Evolutionary conservation across 2,888 invertebrate genomes (phyloP).

Genomic region (Neria commutata): DNA sequence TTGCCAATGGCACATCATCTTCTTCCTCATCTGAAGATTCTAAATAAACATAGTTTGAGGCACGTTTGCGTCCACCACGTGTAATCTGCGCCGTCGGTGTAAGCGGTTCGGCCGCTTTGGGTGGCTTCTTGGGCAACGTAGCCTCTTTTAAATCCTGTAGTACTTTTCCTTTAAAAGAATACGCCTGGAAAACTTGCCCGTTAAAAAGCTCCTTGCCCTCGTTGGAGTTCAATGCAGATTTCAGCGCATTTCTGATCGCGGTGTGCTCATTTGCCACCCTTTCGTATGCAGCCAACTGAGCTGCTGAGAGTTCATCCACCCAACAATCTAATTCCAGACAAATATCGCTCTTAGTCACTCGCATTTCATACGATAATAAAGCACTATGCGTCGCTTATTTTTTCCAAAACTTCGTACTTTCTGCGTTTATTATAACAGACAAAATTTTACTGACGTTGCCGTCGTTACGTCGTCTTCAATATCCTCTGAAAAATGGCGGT

Average conservation of each 20-base stretch:
- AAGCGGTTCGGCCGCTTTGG: constrained; percentile 42
- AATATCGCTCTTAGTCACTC: constrained; percentile 53
- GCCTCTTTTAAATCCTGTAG: constrained; percentile 56
- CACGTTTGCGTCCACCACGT: constrained; percentile 42
- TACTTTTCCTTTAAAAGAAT: constrained; percentile 66
- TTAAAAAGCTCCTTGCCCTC: constrained; percentile 71
- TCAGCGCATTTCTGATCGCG: constrained; percentile 68
- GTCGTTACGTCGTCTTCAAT: no score
- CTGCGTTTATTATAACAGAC: no score
- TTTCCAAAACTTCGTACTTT: no score
- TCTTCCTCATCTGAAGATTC: constrained; percentile 62
- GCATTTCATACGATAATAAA: constrained; percentile 41
- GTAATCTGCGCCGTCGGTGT: constrained; percentile 20
- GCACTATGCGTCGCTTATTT: no score
- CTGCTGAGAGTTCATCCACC: constrained; percentile 73
- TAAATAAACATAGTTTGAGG: constrained; percentile 52
- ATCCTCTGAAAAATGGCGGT: no score
- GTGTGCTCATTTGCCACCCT: constrained; percentile 72
- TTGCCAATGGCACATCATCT: constrained; percentile 62
- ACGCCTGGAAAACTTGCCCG: constrained; percentile 71
- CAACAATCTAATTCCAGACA: constrained; percentile 72
- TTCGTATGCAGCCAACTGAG: constrained; percentile 69
- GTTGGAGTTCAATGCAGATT: constrained; percentile 60
- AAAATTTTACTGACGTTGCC: no score
- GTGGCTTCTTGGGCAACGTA: constrained; percentile 53